These are phyloP conservation scores for Pipistrellus nathusii DNA, from an alignment of 2,797 vertebrate genomes.

Conservation along the genomic window DNA sequence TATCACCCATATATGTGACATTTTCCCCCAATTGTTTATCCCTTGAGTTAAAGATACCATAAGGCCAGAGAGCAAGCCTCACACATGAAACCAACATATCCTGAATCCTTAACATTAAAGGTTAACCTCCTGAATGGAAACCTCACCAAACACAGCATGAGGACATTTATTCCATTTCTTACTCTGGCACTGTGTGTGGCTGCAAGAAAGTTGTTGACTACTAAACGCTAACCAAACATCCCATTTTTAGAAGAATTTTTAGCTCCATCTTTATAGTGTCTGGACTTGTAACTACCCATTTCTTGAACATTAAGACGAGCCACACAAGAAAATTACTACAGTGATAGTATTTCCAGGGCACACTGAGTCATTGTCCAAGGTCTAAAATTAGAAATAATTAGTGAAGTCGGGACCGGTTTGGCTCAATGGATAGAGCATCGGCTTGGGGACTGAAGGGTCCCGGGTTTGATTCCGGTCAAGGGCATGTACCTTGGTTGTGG, in stretches of 20 bases:
- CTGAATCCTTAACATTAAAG: neutral
- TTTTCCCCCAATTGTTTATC: neutral
- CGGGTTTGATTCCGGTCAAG: too few relatives aligned
- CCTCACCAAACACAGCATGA: constrained; percentile 52
- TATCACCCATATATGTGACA: neutral
- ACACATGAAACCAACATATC: neutral
- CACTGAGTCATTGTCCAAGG: constrained; percentile 86
- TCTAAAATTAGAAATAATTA: constrained; percentile 88
- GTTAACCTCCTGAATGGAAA: neutral
- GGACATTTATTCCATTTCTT: constrained; percentile 76
- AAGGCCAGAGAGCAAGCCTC: neutral
- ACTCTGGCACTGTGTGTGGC: constrained; percentile 67
- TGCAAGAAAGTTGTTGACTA: constrained; percentile 84
- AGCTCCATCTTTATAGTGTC: constrained; percentile 78
- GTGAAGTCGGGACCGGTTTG: too few relatives aligned
- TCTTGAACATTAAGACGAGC: constrained; percentile 85
- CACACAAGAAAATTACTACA: constrained; percentile 86
- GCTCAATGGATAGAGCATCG: too few relatives aligned
- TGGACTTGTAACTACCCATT: constrained; percentile 86
- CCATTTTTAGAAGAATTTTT: constrained; percentile 87
- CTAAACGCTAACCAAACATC: constrained; percentile 84
- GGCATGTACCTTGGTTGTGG: too few relatives aligned
- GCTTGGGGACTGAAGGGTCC: too few relatives aligned
- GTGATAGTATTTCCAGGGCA: constrained; percentile 88
- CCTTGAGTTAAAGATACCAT: neutral